Evolutionary conservation across 2,797 vertebrate genomes (phyloP), one percentile per base, ranked within the genome.

Genomic region (Siniperca scherzeri): DNA sequence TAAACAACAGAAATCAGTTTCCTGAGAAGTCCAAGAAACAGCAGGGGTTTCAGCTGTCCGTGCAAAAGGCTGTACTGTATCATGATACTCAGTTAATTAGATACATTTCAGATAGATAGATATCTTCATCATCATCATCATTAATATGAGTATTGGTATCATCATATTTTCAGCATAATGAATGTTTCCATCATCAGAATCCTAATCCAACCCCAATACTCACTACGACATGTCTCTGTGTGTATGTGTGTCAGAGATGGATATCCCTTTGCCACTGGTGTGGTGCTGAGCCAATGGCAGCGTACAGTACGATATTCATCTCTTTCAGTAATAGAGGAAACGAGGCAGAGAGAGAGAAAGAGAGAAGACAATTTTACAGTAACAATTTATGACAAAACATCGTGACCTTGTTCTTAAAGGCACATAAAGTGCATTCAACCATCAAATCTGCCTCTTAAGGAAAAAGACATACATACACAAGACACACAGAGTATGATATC

Each of bases 1-100:
- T 74, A 74, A 91, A 91, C 84, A 81, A 91, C 69, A 87, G 65
- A 82, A 85, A 78, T 44, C 44, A 64, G 56, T 78, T 83, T 70
- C 56, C 42, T 1, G 44, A 66, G 46, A 50, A 77, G 69, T 88
- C 89, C 90, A 87, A 85, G 57, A 82, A 88, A 70, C 89, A 86
- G 85, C 87, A 77, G 70, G 90, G 72, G 70, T 56, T 68, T 70
- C 22, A 21, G 85, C 77, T 79, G 83, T 68, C 69, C 21, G 17
- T 50, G 57, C 27, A 68, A 67, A 81, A 67, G 46, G 13, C 70
- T 66, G 59, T 2, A 64, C 40, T 50, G 53, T 42, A 64, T 77
- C 68, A 44, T 19, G 22, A 53, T 66, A 22, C 33, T 65, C 13
- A 19, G 22, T 48, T 44, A 60, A 67, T 55, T 57, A 38, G 53